A percentile compares a stretch with the other conserved stretches of the same genome.
phyloP scores from a whole-genome alignment of 2,113 vertebrate genomes.

The Pseudorhombus dupliciocellatus region DNA sequence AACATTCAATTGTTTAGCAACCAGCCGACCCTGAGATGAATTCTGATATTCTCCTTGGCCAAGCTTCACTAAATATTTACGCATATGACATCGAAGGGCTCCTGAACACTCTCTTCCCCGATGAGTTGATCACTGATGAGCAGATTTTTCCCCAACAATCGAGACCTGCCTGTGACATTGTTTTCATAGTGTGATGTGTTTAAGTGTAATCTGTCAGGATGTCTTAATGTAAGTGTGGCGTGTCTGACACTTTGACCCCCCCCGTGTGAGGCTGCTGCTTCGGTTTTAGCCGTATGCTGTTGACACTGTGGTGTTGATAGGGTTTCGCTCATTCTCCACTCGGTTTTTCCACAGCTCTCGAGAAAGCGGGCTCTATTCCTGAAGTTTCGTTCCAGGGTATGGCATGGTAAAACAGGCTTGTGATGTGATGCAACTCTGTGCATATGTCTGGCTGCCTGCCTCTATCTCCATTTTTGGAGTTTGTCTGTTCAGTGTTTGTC shows the following conservation, averaged over 20 bases:
- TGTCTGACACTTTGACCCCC: not conserved
- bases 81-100: too few species aligned
- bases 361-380: constrained; percentile 82
- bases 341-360: constrained; percentile 78
- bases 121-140: too few species aligned
- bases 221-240: not conserved
- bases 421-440: constrained; percentile 61
- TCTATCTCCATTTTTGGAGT: not conserved
- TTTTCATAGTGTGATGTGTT: constrained; percentile 15
- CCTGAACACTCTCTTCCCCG: too few species aligned
- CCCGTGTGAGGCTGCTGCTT: constrained; percentile 7
- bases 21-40: too few species aligned
- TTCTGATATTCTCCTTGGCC: too few species aligned
- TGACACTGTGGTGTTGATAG: constrained; percentile 35
- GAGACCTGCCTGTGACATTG: not conserved
- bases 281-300: constrained; percentile 19
- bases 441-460: constrained; percentile 43
- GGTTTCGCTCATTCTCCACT: constrained; percentile 54
- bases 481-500: constrained; percentile 19
- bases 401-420: constrained; percentile 79
- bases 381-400: constrained; percentile 84
- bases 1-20: too few species aligned
- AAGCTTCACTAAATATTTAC: too few species aligned
- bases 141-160: too few species aligned
- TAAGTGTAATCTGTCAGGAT: constrained; percentile 3